These are phyloP conservation scores for Bombus picipes DNA, from an alignment of 1,140 invertebrate genomes.

Conservation along the genomic window DNA sequence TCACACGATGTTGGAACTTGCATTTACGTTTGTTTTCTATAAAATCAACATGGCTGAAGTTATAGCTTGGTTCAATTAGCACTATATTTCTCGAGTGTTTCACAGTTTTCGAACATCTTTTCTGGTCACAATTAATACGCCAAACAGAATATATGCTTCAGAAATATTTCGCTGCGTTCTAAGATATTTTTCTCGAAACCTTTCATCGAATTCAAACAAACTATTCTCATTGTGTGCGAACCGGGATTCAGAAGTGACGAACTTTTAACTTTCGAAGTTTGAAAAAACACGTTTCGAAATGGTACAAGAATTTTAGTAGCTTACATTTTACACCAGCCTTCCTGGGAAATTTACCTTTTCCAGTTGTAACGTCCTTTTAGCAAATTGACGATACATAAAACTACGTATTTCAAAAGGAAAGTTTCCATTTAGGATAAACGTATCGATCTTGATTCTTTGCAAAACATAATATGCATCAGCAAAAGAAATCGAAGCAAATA, in stretches of 20 bases:
- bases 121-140: conserved; percentile 57
- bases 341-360: neutral
- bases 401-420: too few relatives aligned
- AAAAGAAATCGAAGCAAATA: neutral
- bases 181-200: neutral
- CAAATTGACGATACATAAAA: too few relatives aligned
- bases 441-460: too few relatives aligned
- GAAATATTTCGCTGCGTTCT: conserved; percentile 4
- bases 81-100: conserved; percentile 33
- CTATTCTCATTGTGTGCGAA: neutral
- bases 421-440: too few relatives aligned
- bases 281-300: neutral
- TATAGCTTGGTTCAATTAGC: conserved; percentile 52
- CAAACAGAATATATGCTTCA: conserved; percentile 27
- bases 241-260: neutral
- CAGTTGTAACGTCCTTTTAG: too few relatives aligned
- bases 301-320: neutral
- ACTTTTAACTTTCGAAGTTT: neutral
- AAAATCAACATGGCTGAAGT: conserved; percentile 51
- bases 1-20: conserved; percentile 38
- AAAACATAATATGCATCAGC: neutral
- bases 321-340: neutral
- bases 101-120: conserved; percentile 24
- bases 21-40: conserved; percentile 63
- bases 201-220: neutral